Evolutionary conservation across 2,113 vertebrate genomes (phyloP), one percentile per base, ranked within the genome.

Genomic region (Ciconia stormi): DNA sequence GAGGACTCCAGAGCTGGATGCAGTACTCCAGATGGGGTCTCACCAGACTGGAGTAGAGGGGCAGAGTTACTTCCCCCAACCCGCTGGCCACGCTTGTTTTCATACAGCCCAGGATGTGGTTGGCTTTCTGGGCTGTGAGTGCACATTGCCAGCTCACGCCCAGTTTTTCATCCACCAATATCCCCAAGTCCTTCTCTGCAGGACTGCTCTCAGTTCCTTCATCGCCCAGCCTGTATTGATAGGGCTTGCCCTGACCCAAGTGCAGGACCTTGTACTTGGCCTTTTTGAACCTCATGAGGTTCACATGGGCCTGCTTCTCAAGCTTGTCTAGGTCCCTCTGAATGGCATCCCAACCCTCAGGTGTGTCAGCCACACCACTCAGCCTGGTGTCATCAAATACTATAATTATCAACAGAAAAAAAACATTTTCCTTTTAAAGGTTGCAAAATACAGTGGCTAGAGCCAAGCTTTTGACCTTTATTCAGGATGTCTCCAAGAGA

Each of bases 171-270:
- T 34, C 18, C 22, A 61, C 14, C 22, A 7, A 11, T 20, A 69
- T 20, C 11, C 9, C 6, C 4, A 47, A 82, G 20, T n/a, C 7
- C 10, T 34, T 50, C 29, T 61, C 9, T 0, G 2, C 11, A 19
- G 9, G 9, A 15, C 25, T 44, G 11, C 6, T 83, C 46, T 61
- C 11, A 29, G 42, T 18, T 7, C 30, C 9, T 52, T 72, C 29
- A 66, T 40, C 9, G 4, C 6, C 19, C 19, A n/a, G 19, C 6
- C 19, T 44, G 15, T 29, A 52, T 25, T 78, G n/a, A 62, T 32
- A 1, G 11, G 14, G 40, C 4, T 47, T 74, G 21, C 8, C 34
- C 59, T 2, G 2, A 20, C 13, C 7, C 34, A 55, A 4, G 3
- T 32, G 17, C 44, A 40, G 10, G 29, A 49, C n/a, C 3, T 38